A percentile compares a stretch with the other conserved stretches of the same genome.
Evolutionary conservation across 2,888 invertebrate genomes (phyloP).

Genomic region (Drosophila testacea): DNA sequence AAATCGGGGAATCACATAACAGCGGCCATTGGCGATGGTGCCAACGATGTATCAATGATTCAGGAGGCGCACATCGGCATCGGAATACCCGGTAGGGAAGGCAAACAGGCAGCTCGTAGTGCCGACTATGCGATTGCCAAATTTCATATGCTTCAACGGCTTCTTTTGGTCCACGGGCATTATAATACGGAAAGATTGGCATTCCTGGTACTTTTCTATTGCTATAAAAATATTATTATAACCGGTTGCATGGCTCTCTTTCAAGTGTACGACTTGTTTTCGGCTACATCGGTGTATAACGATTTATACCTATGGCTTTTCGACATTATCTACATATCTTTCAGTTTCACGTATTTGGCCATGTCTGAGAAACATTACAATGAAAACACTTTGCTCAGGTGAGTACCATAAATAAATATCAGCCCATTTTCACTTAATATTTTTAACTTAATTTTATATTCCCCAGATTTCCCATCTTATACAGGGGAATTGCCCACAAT

Average conservation of each 20-base stretch:
- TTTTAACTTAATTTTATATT: not conserved
- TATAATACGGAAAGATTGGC: conserved; percentile 91
- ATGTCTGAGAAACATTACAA: conserved; percentile 90
- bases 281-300: conserved; percentile 89
- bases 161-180: conserved; percentile 92
- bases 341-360: conserved; percentile 90
- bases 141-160: conserved; percentile 90
- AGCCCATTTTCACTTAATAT: not conserved
- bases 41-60: conserved; percentile 99
- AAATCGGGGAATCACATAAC: conserved; percentile 88
- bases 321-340: conserved; percentile 90
- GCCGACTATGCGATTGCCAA: conserved; percentile 94
- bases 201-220: conserved; percentile 91
- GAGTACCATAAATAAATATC: conserved; percentile 46
- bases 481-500: conserved; percentile 88
- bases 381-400: conserved; percentile 86
- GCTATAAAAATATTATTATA: conserved; percentile 93
- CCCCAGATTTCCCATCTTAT: conserved; percentile 88
- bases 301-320: conserved; percentile 90
- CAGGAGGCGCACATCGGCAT: conserved; percentile 97
- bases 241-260: conserved; percentile 87
- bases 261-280: conserved; percentile 86
- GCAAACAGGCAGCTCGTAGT: conserved; percentile 89
- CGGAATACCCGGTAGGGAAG: conserved; percentile 89
- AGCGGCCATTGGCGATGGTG: conserved; percentile 97